Evolutionary conservation across 1,140 invertebrate species (phyloP).

Genomic region (Temnothorax longispinosus): DNA sequence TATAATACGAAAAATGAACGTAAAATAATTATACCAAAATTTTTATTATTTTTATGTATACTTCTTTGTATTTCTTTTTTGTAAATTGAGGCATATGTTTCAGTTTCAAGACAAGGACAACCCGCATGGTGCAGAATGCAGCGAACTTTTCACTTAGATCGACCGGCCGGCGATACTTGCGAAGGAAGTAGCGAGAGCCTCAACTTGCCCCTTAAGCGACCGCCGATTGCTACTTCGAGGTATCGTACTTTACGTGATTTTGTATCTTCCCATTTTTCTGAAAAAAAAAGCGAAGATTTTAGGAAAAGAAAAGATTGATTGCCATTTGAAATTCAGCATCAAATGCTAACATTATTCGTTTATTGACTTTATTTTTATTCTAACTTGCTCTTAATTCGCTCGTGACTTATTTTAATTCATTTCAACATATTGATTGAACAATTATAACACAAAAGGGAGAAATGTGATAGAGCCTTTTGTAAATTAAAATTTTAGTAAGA

Average conservation of each 20-base stretch:
- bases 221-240: slow-evolving; percentile 4
- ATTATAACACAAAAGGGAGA: neutral
- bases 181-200: slow-evolving; percentile 1
- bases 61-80: neutral
- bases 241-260: neutral
- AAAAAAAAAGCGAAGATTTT: neutral
- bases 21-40: neutral
- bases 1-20: neutral
- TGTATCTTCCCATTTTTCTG: neutral
- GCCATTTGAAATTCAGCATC: neutral
- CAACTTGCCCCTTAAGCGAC: slow-evolving; percentile 5
- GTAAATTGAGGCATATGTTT: neutral
- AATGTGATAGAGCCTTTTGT: neutral
- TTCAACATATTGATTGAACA: neutral
- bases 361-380: neutral
- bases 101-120: neutral
- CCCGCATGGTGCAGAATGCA: neutral
- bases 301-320: neutral
- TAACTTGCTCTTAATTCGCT: neutral
- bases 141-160: slow-evolving; percentile 39
- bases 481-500: neutral
- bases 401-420: neutral
- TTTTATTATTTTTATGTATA: neutral
- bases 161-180: neutral
- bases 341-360: neutral